Evolutionary conservation across 2,113 vertebrate species (phyloP).

Genomic region (Nanorana parkeri): DNA sequence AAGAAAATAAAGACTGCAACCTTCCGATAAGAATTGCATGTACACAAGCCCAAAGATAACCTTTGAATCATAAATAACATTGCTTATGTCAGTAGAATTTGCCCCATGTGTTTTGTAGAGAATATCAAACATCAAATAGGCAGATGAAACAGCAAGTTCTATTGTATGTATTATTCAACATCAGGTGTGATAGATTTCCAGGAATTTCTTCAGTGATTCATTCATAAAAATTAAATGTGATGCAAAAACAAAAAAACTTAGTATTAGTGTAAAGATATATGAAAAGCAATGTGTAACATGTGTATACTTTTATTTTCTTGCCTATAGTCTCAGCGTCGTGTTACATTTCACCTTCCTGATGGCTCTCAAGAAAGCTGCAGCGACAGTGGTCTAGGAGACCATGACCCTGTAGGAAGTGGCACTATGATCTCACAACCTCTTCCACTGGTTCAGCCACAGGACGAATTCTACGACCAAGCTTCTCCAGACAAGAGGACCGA

Average conservation of each 20-base stretch:
- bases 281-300: slow-evolving; percentile 86
- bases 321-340: slow-evolving; percentile 98
- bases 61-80: no score
- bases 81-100: no score
- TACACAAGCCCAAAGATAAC: no score
- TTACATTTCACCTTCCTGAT: slow-evolving; percentile 99
- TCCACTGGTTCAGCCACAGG: slow-evolving; percentile 99
- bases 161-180: no score
- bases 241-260: background rate
- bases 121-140: no score
- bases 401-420: slow-evolving; percentile 95
- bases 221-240: background rate
- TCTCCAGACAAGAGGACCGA: slow-evolving; percentile 98
- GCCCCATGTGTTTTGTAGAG: no score
- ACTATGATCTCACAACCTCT: slow-evolving; percentile 98
- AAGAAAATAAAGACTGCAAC: no score
- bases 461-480: slow-evolving; percentile 97
- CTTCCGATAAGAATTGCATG: no score
- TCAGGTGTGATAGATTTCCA: no score
- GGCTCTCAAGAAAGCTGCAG: slow-evolving; percentile 99
- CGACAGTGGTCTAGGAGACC: slow-evolving; percentile 98
- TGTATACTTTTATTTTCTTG: slow-evolving; percentile 92
- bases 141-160: no score
- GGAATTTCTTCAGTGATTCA: background rate
- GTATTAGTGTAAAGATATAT: slow-evolving; percentile 36